phyloP scores from a whole-genome alignment of 2,797 vertebrate species.

The Podarcis siculus region DNA sequence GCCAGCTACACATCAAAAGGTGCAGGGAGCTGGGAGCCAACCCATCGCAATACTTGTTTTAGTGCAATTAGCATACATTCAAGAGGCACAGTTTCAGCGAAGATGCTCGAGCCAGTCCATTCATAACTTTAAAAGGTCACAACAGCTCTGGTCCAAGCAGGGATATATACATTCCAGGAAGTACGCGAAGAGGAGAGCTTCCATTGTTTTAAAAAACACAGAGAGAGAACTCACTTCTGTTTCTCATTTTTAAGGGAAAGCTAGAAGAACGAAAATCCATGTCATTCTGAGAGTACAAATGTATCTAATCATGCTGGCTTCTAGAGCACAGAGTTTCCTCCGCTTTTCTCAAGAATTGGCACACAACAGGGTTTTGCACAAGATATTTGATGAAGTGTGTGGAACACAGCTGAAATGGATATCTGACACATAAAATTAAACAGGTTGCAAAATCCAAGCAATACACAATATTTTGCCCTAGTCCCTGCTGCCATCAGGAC shows the following conservation, averaged over 20 bases:
- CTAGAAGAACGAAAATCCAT: neutral
- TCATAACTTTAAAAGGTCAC: constrained; percentile 61
- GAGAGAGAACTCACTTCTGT: neutral
- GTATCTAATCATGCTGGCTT: neutral
- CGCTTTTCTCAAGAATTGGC: neutral
- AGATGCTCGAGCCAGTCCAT: constrained; percentile 59
- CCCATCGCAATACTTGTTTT: constrained; percentile 64
- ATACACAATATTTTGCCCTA: neutral
- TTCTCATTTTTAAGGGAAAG: constrained; percentile 1
- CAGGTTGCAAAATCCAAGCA: neutral
- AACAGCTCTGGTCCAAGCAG: constrained; percentile 61
- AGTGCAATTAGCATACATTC: constrained; percentile 62
- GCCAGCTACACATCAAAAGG: neutral
- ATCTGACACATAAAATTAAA: neutral
- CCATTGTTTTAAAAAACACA: constrained; percentile 42
- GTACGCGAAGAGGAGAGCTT: constrained; percentile 66
- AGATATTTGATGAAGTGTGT: neutral
- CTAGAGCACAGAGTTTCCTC: neutral
- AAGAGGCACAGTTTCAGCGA: constrained; percentile 71
- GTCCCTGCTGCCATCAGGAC: neutral
- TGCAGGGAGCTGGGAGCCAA: constrained; percentile 19
- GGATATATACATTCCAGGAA: constrained; percentile 72
- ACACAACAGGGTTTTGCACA: neutral
- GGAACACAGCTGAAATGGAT: neutral
- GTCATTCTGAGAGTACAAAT: neutral